phyloP scores from a whole-genome alignment of 2,888 invertebrate species.

The Mesopsocus fuscifrons region DNA sequence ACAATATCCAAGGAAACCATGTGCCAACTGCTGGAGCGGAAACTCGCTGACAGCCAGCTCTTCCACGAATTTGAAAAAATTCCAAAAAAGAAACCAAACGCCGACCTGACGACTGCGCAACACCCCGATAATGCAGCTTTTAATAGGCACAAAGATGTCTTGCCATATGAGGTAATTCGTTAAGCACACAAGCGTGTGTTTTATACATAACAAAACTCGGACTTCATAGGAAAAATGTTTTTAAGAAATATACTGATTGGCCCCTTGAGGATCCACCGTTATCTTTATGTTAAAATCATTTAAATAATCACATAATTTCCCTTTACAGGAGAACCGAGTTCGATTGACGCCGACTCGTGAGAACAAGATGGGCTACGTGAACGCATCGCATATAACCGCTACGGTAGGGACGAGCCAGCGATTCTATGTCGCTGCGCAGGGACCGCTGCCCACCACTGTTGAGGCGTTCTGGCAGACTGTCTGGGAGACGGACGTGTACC shows the following conservation, averaged over 20 bases:
- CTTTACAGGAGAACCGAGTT: constrained; percentile 62
- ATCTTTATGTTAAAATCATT: too few relatives aligned
- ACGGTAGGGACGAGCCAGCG: constrained; percentile 64
- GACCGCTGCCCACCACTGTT: constrained; percentile 38
- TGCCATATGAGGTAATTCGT: constrained; percentile 59
- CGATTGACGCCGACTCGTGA: constrained; percentile 59
- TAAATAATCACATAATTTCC: too few relatives aligned
- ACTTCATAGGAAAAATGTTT: too few relatives aligned
- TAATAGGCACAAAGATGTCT: constrained; percentile 43
- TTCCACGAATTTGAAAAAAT: constrained; percentile 75
- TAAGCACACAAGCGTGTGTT: too few relatives aligned
- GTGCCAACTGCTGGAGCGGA: constrained; percentile 45
- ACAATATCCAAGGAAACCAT: constrained; percentile 62
- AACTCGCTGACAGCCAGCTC: constrained; percentile 52
- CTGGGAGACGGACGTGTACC: constrained; percentile 72
- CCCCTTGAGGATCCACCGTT: too few relatives aligned
- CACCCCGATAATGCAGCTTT: constrained; percentile 42
- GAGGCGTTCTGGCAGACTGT: constrained; percentile 73
- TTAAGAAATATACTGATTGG: too few relatives aligned
- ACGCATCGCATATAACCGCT: constrained; percentile 80
- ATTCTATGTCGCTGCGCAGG: constrained; percentile 69
- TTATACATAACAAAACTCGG: too few relatives aligned
- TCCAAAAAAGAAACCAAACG: constrained; percentile 47
- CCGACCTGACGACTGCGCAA: constrained; percentile 51
- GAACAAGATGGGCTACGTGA: constrained; percentile 79